Evolutionary conservation across 2,888 invertebrate species (phyloP).

Genomic region (Lamellibrachia columna): DNA sequence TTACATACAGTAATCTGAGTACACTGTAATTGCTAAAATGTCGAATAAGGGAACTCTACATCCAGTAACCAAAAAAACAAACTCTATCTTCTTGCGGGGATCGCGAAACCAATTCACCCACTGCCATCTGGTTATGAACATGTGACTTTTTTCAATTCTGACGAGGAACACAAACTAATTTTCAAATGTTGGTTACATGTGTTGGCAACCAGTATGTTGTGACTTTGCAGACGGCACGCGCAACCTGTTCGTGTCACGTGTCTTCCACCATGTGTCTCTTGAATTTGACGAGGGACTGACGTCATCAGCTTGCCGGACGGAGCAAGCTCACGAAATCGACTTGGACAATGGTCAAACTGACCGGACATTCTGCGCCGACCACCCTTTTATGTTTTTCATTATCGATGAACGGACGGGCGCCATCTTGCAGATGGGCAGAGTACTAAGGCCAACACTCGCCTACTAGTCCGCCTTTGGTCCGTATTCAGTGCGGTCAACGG

Average conservation of each 20-base stretch:
- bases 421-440: conserved; percentile 42
- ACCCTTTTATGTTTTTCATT: conserved; percentile 44
- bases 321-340: conserved; percentile 30
- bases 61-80: too few species aligned
- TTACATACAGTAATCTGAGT: too few species aligned
- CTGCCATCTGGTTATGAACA: too few species aligned
- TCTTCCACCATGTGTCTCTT: conserved; percentile 43
- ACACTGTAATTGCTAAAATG: not conserved
- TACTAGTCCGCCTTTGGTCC: conserved; percentile 20
- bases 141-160: not conserved
- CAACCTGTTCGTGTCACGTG: conserved; percentile 40
- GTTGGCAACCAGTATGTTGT: not conserved
- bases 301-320: conserved; percentile 23
- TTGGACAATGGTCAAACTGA: conserved; percentile 29
- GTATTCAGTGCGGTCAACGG: not conserved
- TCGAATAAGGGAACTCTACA: not conserved
- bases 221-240: conserved; percentile 30
- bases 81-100: too few species aligned
- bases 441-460: conserved; percentile 39
- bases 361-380: conserved; percentile 42
- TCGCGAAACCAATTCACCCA: too few species aligned
- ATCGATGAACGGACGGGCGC: conserved; percentile 45
- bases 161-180: not conserved
- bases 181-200: not conserved
- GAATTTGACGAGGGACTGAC: conserved; percentile 41